Evolutionary conservation across 2,113 vertebrate species (phyloP).

Genomic region (Anguilla japonica): DNA sequence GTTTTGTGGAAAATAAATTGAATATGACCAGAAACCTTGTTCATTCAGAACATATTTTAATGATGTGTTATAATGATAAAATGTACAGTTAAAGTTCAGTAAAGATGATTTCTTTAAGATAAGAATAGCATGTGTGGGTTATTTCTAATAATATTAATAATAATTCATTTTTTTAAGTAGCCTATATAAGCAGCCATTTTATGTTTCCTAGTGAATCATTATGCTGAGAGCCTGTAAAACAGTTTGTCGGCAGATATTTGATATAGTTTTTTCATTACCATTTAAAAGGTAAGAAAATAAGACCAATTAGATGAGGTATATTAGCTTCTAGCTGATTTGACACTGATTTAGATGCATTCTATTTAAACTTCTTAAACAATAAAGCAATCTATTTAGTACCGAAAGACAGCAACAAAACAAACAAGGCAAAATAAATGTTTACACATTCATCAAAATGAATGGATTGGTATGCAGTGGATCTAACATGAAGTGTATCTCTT

Average conservation of each 20-base stretch:
- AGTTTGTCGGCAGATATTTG: neutral
- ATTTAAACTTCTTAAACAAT: neutral
- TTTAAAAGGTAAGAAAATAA: constrained; percentile 1
- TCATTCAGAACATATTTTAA: neutral
- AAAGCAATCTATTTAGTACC: neutral
- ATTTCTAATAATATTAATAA: neutral
- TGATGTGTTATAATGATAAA: neutral
- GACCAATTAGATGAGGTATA: neutral
- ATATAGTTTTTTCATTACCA: neutral
- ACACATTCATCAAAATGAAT: neutral
- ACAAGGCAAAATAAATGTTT: neutral
- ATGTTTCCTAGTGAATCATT: no score
- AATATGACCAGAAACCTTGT: neutral
- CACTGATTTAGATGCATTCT: neutral
- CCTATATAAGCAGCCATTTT: no score
- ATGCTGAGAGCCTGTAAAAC: neutral
- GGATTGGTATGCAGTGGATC: neutral
- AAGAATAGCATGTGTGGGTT: neutral
- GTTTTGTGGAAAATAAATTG: neutral
- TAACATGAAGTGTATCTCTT: neutral
- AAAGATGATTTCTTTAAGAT: neutral
- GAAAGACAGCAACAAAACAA: neutral
- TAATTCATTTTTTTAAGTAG: no score
- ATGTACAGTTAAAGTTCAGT: constrained; percentile 1
- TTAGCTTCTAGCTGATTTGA: neutral